phyloP scores from a whole-genome alignment of 2,113 vertebrate species.

The Chionodraco myersi region DNA sequence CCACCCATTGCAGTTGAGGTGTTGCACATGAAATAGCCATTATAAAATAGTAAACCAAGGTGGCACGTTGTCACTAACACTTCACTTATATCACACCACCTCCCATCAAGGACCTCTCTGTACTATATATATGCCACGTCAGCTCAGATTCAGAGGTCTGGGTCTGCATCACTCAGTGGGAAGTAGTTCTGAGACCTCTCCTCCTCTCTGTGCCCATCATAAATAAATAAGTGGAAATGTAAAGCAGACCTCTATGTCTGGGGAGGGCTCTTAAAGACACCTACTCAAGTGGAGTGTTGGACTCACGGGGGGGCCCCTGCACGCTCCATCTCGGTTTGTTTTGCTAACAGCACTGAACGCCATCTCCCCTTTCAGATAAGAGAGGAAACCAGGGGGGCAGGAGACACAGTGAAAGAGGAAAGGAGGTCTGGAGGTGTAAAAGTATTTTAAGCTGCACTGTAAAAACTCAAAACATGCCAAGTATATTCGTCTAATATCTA shows the following conservation, averaged over 20 bases:
- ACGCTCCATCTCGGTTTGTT: conserved; percentile 40
- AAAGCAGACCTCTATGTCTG: conserved; percentile 39
- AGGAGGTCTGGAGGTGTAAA: background rate
- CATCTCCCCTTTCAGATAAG: conserved; percentile 24
- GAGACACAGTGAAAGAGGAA: background rate
- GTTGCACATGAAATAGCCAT: background rate
- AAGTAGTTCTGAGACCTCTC: conserved; percentile 5
- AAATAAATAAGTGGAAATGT: conserved; percentile 62
- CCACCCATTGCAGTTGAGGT: background rate
- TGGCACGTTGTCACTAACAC: background rate
- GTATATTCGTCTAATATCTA: too few species aligned
- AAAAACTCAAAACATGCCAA: too few species aligned
- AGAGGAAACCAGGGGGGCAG: background rate
- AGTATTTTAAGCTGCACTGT: background rate
- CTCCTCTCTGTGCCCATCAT: conserved; percentile 20
- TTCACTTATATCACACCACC: background rate
- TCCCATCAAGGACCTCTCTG: background rate
- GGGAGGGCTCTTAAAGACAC: conserved; percentile 48
- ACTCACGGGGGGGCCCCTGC: conserved; percentile 15
- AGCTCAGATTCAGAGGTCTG: background rate
- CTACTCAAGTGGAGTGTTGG: conserved; percentile 30
- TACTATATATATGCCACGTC: background rate
- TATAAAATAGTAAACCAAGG: background rate
- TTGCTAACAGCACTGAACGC: conserved; percentile 18
- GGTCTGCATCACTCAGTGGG: background rate